Evolutionary conservation across 2,888 invertebrate genomes (phyloP), one percentile per base, ranked within the genome.

Genomic region (Empis livida): DNA sequence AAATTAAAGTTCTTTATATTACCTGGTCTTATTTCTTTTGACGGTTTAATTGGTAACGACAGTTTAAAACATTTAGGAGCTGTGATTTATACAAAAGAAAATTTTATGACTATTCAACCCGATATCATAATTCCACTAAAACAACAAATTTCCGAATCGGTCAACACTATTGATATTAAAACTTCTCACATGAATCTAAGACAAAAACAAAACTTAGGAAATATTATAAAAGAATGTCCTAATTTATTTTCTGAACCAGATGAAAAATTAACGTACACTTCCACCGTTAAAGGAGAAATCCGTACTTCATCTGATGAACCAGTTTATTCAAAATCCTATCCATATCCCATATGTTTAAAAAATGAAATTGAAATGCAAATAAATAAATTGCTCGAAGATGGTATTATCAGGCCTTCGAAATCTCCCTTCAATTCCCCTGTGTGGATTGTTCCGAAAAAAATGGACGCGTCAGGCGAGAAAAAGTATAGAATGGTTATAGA

Each of bases 401-500:
- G 32, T 6, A 32, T 43, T 11, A 32, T 43, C 16, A 15, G 43
- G 16, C 32, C 17, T 15, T 43, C 32, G n/a, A 14, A n/a, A n/a
- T 43, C 43, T 5, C 43, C 43, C 10, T 43, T 17, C 32, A 43
- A 32, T 43, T 13, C 43, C 9, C 31, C 43, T 15, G 31, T 43
- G 5, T 43, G 43, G 43, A 16, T 43, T 13, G 43, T 50, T 23
- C 48, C 43, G 2, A 43, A 45, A 44, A 48, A 51, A 51, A 16
- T 44, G 42, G 37, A 46, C 42, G 49, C 49, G 5, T 43, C 43
- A 8, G 35, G 35, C 10, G 44, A 43, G 39, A 48, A 48, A 15
- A 48, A 44, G 38, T 48, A 45, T 44, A 15, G 44, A 15, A 35
- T 47, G 20, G 48, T 50, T 10, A 42, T 48, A 31, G 43, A 50